These are phyloP conservation scores for Napeogenes sylphis DNA, from an alignment of 2,888 invertebrate genomes.

Conservation along the genomic window DNA sequence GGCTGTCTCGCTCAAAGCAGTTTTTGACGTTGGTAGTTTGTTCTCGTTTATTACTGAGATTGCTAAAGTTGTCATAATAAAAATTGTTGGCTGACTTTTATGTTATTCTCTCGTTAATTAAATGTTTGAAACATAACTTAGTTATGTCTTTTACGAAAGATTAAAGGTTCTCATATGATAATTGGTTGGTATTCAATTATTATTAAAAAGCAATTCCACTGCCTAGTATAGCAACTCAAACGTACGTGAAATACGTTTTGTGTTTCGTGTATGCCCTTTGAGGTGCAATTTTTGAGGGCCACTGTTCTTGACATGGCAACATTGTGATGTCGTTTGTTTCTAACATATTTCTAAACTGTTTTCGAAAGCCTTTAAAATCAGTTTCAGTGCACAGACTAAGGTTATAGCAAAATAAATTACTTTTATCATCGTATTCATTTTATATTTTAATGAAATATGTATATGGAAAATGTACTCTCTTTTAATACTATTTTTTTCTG, in stretches of 20 bases:
- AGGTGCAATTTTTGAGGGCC: constrained; percentile 45
- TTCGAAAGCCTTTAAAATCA: not conserved
- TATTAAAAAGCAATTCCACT: not conserved
- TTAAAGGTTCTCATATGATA: too few relatives aligned
- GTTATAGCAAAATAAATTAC: too few relatives aligned
- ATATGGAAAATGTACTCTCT: too few relatives aligned
- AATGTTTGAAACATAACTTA: not conserved
- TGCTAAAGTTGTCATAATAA: constrained; percentile 23
- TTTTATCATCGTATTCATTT: too few relatives aligned
- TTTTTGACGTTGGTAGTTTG: constrained; percentile 58
- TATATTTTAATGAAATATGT: too few relatives aligned
- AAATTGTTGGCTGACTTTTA: not conserved
- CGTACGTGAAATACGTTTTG: constrained; percentile 42
- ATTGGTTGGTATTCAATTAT: not conserved
- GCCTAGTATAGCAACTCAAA: not conserved
- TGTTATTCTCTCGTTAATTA: not conserved
- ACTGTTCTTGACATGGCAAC: constrained; percentile 43
- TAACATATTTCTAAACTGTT: not conserved
- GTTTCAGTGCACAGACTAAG: too few relatives aligned
- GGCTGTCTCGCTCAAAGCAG: constrained; percentile 62
- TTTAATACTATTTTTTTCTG: too few relatives aligned
- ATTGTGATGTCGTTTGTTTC: constrained; percentile 11
- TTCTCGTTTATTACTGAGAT: constrained; percentile 36
- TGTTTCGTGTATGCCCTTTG: constrained; percentile 43
- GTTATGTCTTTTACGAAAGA: not conserved